Base-by-base conservation (phyloP, 2,888 invertebrate genomes). In the Machimus rusticus region DNA sequence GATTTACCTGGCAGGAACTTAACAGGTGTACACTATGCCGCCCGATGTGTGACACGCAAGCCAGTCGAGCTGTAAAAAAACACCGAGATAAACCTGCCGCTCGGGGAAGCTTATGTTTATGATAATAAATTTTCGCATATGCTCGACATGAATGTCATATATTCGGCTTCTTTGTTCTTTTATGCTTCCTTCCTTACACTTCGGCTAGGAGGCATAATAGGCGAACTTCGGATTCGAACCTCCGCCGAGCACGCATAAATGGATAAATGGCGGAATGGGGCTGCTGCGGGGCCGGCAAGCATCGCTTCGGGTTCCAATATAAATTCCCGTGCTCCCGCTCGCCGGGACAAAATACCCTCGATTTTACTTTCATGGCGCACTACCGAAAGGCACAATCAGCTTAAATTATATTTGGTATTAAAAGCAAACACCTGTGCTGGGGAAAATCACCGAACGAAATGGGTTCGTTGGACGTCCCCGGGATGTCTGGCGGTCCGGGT, bases 81-180 rank as follows among this genome's bases (percentile, higher is more conserved):
- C 55, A 46, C 23, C 8, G 46, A 85, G 46, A 85, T 43, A 85
- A 85, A 74, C 85, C 28, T 74, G 74, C 74, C 37, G 43, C 28
- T 19, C n/a, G n/a, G 28, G 28, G 37, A 78, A 78, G 86, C 31
- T 81, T 82, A 81, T 82, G 82, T 87, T 87, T 84, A 87, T 84
- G 87, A 77, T 87, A 87, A 87, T 87, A 87, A 87, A 87, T 87
- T 87, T 76, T 84, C 76, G 39, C 87, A 87, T 87, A 87, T 87
- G 87, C 37, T 81, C 51, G 74, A 81, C 79, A 81, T 79, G 79
- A 87, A 81, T 87, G 79, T 87, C 79, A 74, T 85, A 85, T 85
- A 43, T 85, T 85, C 85, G 34, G 39, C 39, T 85, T 85, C 85
- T 74, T 74, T 85, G 43, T 74, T 19, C 85, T 74, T 74, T 85